Conservation (phyloP, 2,888 invertebrate genomes). For the Erebia aethiops region DNA sequence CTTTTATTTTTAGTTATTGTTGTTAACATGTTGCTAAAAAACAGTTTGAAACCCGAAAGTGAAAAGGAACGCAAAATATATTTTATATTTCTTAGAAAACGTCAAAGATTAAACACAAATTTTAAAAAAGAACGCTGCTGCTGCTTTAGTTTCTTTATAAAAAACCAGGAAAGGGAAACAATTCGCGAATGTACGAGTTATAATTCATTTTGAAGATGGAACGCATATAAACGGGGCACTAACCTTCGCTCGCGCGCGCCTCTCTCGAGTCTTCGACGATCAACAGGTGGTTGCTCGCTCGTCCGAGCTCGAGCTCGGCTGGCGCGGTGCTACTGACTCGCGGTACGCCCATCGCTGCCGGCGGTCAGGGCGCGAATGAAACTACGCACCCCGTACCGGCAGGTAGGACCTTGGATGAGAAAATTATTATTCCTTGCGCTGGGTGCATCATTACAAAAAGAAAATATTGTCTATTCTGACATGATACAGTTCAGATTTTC, state of each 20-base stretch:
- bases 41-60: too few species aligned
- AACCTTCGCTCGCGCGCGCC: slow-evolving; percentile 69
- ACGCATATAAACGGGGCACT: slow-evolving; percentile 46
- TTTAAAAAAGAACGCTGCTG: background rate
- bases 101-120: background rate
- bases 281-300: slow-evolving; percentile 75
- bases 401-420: slow-evolving; percentile 36
- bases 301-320: slow-evolving; percentile 66
- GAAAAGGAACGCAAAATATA: too few species aligned
- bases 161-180: background rate
- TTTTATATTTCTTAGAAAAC: too few species aligned
- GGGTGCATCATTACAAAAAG: background rate
- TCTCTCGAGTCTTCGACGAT: slow-evolving; percentile 76
- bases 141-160: background rate
- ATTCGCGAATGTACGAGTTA: slow-evolving; percentile 4
- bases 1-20: too few species aligned
- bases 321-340: slow-evolving; percentile 62
- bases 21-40: background rate
- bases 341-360: slow-evolving; percentile 77
- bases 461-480: background rate
- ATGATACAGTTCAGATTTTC: background rate
- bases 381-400: slow-evolving; percentile 46
- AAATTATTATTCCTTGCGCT: slow-evolving; percentile 1
- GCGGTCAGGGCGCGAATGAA: slow-evolving; percentile 76
- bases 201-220: slow-evolving; percentile 25